A percentile compares a stretch with the other conserved stretches of the same genome.
Evolutionary conservation across 1,140 invertebrate genomes (phyloP).

Genomic region (Euglossa dilemma): DNA sequence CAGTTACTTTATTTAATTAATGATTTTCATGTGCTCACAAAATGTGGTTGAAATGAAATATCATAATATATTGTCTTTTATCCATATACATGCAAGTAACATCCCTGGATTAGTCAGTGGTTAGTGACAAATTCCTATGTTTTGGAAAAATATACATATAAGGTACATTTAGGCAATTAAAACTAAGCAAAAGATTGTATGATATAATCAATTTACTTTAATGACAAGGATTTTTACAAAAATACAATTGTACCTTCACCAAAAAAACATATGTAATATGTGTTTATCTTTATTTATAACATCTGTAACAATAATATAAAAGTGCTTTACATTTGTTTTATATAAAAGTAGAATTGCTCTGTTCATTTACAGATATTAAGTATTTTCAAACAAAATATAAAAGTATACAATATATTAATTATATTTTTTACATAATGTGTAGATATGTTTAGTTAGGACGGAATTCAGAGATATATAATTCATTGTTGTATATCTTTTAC

Average conservation of each 20-base stretch:
- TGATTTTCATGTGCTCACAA: slow-evolving; percentile 72
- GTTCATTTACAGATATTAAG: slow-evolving; percentile 57
- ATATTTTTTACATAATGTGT: slow-evolving; percentile 54
- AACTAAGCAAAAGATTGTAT: slow-evolving; percentile 3
- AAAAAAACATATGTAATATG: slow-evolving; percentile 37
- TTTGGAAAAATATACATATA: slow-evolving; percentile 47
- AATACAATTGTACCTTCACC: slow-evolving; percentile 34
- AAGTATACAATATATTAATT: slow-evolving; percentile 68
- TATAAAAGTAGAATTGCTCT: slow-evolving; percentile 63
- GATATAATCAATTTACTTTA: slow-evolving; percentile 19
- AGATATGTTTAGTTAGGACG: slow-evolving; percentile 64
- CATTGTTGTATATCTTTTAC: slow-evolving; percentile 40
- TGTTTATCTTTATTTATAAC: slow-evolving; percentile 63
- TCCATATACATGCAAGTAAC: slow-evolving; percentile 80
- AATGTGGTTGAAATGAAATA: slow-evolving; percentile 70
- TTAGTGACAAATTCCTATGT: slow-evolving; percentile 68
- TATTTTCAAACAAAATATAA: slow-evolving; percentile 60
- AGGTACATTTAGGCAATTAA: slow-evolving; percentile 18
- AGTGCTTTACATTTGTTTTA: slow-evolving; percentile 59
- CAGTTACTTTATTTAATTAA: slow-evolving; percentile 28
- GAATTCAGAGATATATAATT: slow-evolving; percentile 59
- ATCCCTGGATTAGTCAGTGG: slow-evolving; percentile 68
- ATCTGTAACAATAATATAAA: slow-evolving; percentile 69
- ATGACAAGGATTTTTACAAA: slow-evolving; percentile 20
- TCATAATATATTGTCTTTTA: slow-evolving; percentile 73